Conservation (phyloP, 2,113 vertebrate species). For the Heptranchias perlo region DNA sequence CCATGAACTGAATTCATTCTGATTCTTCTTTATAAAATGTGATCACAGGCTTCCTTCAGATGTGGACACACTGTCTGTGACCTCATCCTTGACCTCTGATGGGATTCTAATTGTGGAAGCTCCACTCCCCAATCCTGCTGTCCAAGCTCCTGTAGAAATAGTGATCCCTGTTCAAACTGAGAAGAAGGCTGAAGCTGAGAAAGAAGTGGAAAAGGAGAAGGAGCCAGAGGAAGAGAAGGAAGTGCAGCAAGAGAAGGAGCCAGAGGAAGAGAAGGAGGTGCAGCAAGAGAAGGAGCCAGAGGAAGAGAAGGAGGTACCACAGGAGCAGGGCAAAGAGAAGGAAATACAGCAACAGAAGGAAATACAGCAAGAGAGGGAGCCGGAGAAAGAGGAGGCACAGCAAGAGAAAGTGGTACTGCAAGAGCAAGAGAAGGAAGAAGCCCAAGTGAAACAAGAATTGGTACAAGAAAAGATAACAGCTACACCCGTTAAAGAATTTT, state of each 20-base stretch:
- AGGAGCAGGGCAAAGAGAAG: conserved; percentile 38
- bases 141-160: conserved; percentile 42
- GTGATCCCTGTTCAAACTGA: conserved; percentile 54
- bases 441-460: not conserved
- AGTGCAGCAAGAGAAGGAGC: conserved; percentile 33
- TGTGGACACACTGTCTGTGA: conserved; percentile 47
- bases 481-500: not conserved
- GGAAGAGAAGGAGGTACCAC: conserved; percentile 28
- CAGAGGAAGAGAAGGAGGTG: not conserved
- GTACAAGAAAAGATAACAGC: not conserved
- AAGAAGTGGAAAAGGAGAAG: conserved; percentile 34
- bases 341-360: conserved; percentile 17
- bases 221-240: conserved; percentile 34
- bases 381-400: not conserved
- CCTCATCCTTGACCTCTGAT: conserved; percentile 52
- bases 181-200: not conserved
- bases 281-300: not conserved
- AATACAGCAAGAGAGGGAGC: too few relatives aligned
- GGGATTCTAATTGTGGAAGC: conserved; percentile 60
- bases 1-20: not conserved
- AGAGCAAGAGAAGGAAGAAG: not conserved
- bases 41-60: conserved; percentile 54
- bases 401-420: not conserved
- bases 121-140: conserved; percentile 45
- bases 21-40: not conserved